A percentile compares a stretch with the other conserved stretches of the same genome.
These are phyloP conservation scores for Oryzias melastigma DNA, from an alignment of 2,113 vertebrate genomes.

Conservation along the genomic window DNA sequence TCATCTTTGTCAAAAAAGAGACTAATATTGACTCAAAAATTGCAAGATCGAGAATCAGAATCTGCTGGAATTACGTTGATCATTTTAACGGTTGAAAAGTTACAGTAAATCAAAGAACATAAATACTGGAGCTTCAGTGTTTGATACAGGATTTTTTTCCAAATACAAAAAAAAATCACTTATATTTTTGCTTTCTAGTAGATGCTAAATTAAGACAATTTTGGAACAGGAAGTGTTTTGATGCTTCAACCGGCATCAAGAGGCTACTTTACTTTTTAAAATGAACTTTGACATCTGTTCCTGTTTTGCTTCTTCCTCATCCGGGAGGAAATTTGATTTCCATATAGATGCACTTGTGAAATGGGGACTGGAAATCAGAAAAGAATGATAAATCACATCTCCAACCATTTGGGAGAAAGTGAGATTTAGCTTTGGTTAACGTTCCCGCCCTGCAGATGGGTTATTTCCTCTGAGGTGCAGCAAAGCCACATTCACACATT, in stretches of 20 bases:
- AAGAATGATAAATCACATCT: slow-evolving; percentile 21
- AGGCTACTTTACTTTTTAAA: slow-evolving; percentile 4
- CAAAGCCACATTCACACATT: slow-evolving; percentile 28
- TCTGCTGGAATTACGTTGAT: too few species aligned
- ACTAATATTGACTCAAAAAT: too few species aligned
- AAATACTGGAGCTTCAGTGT: too few species aligned
- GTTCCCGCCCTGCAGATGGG: slow-evolving; percentile 1
- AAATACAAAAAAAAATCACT: too few species aligned
- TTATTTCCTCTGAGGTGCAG: slow-evolving; percentile 23
- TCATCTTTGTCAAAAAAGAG: too few species aligned
- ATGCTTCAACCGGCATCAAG: background rate
- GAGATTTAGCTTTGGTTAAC: background rate
- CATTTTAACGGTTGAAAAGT: too few species aligned
- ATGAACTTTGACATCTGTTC: slow-evolving; percentile 23
- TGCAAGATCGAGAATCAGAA: too few species aligned
- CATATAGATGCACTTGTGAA: slow-evolving; percentile 32
- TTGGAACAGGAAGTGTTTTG: too few species aligned
- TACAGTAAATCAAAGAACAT: too few species aligned
- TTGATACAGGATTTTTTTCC: too few species aligned
- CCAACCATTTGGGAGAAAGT: background rate
- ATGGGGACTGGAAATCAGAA: slow-evolving; percentile 12
- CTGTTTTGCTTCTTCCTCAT: slow-evolving; percentile 2
- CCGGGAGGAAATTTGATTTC: slow-evolving; percentile 29
- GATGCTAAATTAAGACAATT: too few species aligned
- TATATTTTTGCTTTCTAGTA: too few species aligned